A percentile compares a stretch with the other conserved stretches of the same genome.
Evolutionary conservation across 1,140 invertebrate species (phyloP).

Genomic region (Hyles vespertilio): DNA sequence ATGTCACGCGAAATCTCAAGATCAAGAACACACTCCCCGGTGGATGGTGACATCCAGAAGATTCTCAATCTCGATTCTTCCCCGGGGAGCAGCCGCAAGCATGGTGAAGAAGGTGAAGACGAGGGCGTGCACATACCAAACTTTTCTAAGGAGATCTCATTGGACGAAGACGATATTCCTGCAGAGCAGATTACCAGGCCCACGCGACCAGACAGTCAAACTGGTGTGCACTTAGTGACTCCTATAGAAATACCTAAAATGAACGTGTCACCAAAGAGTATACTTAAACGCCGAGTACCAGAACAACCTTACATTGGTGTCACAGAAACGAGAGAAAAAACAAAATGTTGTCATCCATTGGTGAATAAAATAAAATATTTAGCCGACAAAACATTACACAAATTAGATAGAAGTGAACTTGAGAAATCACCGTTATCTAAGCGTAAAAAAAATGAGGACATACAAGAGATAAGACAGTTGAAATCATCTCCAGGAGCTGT

Average conservation of each 20-base stretch:
- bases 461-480: constrained; percentile 67
- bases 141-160: constrained; percentile 73
- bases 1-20: constrained; percentile 68
- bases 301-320: constrained; percentile 56
- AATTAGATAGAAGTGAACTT: constrained; percentile 65
- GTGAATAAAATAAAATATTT: constrained; percentile 79
- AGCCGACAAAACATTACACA: constrained; percentile 77
- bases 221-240: constrained; percentile 38
- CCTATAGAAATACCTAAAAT: constrained; percentile 48
- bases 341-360: constrained; percentile 76
- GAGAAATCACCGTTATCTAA: constrained; percentile 69
- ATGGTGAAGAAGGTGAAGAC: constrained; percentile 66
- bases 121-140: constrained; percentile 67
- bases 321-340: constrained; percentile 67
- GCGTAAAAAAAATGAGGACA: constrained; percentile 58
- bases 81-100: constrained; percentile 70
- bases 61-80: constrained; percentile 71
- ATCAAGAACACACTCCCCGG: constrained; percentile 61
- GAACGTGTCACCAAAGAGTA: constrained; percentile 67
- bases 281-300: constrained; percentile 66
- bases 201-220: constrained; percentile 39
- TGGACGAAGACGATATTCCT: constrained; percentile 65
- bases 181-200: constrained; percentile 34
- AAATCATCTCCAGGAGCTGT: constrained; percentile 69
- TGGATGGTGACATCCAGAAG: constrained; percentile 44